Evolutionary conservation across 2,113 vertebrate species (phyloP).

Genomic region (Callorhinus ursinus): DNA sequence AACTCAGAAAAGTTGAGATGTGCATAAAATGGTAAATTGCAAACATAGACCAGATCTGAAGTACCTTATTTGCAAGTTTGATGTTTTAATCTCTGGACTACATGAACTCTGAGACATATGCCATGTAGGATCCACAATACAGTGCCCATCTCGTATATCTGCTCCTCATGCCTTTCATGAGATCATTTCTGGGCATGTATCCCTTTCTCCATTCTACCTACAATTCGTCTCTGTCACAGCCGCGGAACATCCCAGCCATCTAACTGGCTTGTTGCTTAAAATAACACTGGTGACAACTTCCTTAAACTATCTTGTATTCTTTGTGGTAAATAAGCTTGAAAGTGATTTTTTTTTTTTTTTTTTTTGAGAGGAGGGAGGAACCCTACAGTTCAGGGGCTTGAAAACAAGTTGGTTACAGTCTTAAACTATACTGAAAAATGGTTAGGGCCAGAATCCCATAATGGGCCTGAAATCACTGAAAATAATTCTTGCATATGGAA

Average conservation of each 20-base stretch:
- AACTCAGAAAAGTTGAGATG: not conserved
- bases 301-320: not conserved
- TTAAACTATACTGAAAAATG: slow-evolving; percentile 20
- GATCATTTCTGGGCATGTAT: not conserved
- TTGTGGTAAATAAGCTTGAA: slow-evolving; percentile 9
- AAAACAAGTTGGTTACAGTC: not conserved
- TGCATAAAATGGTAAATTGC: not conserved
- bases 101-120: not conserved
- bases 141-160: not conserved
- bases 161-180: not conserved
- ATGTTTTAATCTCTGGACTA: not conserved
- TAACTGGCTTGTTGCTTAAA: not conserved
- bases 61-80: slow-evolving; percentile 30
- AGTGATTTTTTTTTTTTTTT: not conserved
- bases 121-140: not conserved
- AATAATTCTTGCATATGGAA: slow-evolving; percentile 53
- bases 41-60: not conserved
- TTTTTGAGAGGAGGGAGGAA: not conserved
- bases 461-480: slow-evolving; percentile 49
- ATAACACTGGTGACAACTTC: not conserved
- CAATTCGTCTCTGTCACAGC: not conserved
- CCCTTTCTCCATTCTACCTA: not conserved
- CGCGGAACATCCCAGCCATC: not conserved
- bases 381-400: slow-evolving; percentile 3
- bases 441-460: not conserved